Evolutionary conservation across 2,888 invertebrate species (phyloP), one percentile per base, ranked within the genome.

Genomic region (Crepidodera aurea): DNA sequence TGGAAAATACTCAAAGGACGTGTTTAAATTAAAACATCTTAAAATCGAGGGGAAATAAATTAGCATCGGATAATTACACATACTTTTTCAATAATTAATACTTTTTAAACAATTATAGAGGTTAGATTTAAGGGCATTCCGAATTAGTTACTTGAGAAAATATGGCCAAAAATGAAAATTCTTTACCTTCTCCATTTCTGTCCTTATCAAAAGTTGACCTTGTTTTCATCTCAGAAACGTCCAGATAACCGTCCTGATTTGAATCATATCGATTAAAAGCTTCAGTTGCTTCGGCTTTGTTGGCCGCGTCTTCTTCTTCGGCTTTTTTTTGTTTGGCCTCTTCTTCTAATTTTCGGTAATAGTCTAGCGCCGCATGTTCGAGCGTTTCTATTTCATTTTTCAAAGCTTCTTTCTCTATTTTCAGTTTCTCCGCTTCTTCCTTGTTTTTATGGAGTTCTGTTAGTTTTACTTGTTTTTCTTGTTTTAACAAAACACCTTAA

Each of bases 121-220:
- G n/a, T n/a, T n/a, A n/a, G n/a, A n/a, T n/a, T n/a, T n/a, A n/a
- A n/a, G n/a, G n/a, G n/a, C n/a, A n/a, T n/a, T n/a, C n/a, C n/a
- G n/a, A n/a, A n/a, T n/a, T n/a, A n/a, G n/a, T n/a, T n/a, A n/a
- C n/a, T n/a, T n/a, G n/a, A n/a, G n/a, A n/a, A n/a, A n/a, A n/a
- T n/a, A n/a, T n/a, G n/a, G n/a, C n/a, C n/a, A n/a, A n/a, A n/a
- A n/a, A n/a, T n/a, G n/a, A n/a, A n/a, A 22, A 22, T 22, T 22
- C 34, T 40, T 61, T 71, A 79, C 80, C 79, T 72, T 87, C 87
- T 6, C 96, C 97, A 84, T 97, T 91, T 64, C 88, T 88, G 81
- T 98, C 91, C 71, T 89, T 90, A 82, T 98, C 98, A 82, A 98
- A 94, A 44, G 88, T 88, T 73, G 85, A 84, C 61, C 89, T 87